phyloP scores from a whole-genome alignment of 1,140 invertebrate species.

The Harpegnathos saltator region DNA sequence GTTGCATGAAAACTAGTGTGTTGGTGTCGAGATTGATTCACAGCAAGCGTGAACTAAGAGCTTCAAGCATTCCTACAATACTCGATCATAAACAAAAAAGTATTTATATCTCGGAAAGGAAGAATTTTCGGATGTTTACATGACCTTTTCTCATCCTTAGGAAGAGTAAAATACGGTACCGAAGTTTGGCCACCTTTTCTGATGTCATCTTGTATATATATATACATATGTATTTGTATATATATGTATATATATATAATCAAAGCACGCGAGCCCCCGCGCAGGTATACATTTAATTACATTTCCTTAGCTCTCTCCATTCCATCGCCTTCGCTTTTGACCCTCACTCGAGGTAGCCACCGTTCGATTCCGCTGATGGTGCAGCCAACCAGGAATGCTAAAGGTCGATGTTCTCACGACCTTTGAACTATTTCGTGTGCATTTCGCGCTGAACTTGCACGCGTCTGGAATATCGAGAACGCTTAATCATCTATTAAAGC shows the following conservation, averaged over 20 bases:
- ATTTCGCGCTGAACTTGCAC: slow-evolving; percentile 60
- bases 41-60: no score
- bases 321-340: slow-evolving; percentile 67
- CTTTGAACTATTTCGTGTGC: slow-evolving; percentile 74
- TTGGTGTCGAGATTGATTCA: no score
- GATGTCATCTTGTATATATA: no score
- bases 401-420: slow-evolving; percentile 75
- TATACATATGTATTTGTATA: no score
- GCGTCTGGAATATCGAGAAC: slow-evolving; percentile 56
- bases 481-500: slow-evolving; percentile 62
- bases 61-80: no score
- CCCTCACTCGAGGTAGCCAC: slow-evolving; percentile 59
- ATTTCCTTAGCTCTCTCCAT: slow-evolving; percentile 70
- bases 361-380: slow-evolving; percentile 71
- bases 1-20: no score
- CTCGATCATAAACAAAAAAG: no score
- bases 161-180: no score
- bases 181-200: no score
- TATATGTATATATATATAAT: slow-evolving; percentile 27
- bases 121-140: no score
- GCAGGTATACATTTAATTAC: slow-evolving; percentile 72
- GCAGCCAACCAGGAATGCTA: slow-evolving; percentile 67
- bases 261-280: neutral
- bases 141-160: no score
- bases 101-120: no score